Evolutionary conservation across 2,797 vertebrate genomes (phyloP).

Genomic region (Spatula versicolor): DNA sequence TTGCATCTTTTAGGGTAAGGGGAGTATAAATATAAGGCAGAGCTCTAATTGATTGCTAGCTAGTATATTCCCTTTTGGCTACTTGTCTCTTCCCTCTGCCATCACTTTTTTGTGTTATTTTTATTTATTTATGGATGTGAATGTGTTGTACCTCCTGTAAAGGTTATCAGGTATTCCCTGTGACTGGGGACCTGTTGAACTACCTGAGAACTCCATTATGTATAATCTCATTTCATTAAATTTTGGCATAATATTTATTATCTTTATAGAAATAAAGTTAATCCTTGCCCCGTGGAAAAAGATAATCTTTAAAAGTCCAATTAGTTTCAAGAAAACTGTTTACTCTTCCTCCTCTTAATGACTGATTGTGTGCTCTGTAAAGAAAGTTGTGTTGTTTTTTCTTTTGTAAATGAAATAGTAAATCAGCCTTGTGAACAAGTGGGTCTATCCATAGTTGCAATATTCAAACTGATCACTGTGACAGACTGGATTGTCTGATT

Average conservation of each 20-base stretch:
- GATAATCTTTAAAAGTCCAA: not conserved
- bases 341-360: not conserved
- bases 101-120: not conserved
- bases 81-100: constrained; percentile 19
- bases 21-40: not conserved
- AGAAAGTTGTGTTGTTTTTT: not conserved
- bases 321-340: not conserved
- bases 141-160: not conserved
- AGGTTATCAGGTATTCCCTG: not conserved
- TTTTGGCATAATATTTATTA: constrained; percentile 53
- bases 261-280: not conserved
- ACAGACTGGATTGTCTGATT: constrained; percentile 12
- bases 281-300: not conserved
- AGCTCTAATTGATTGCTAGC: not conserved
- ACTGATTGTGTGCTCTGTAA: not conserved
- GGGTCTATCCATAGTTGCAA: constrained; percentile 26
- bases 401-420: constrained; percentile 36
- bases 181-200: constrained; percentile 18
- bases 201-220: constrained; percentile 6
- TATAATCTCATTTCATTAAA: constrained; percentile 18
- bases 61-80: not conserved
- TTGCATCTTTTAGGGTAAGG: not conserved
- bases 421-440: constrained; percentile 36
- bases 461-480: constrained; percentile 45
- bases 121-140: constrained; percentile 57